These are phyloP conservation scores for Pseudolaguvia tuberculata DNA, from an alignment of 2,113 vertebrate species.

Conservation along the genomic window DNA sequence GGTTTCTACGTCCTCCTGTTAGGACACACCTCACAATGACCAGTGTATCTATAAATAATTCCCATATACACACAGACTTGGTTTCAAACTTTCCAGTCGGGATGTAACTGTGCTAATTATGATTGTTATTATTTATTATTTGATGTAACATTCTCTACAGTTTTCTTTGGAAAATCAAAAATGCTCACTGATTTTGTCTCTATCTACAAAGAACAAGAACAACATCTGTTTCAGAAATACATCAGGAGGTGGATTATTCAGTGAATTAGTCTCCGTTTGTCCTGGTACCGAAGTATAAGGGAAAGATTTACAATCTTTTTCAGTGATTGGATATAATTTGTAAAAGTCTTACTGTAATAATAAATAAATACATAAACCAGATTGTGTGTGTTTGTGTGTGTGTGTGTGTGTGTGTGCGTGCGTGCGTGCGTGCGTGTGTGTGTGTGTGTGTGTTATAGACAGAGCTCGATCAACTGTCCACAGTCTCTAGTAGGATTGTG, in stretches of 20 bases:
- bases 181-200: slow-evolving; percentile 21
- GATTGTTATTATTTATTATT: neutral
- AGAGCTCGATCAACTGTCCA: too few relatives aligned
- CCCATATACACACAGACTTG: neutral
- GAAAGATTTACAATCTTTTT: too few relatives aligned
- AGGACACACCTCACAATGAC: neutral
- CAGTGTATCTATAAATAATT: neutral
- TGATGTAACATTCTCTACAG: neutral
- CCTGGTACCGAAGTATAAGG: neutral
- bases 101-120: neutral
- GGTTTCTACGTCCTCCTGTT: neutral
- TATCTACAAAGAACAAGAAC: slow-evolving; percentile 43
- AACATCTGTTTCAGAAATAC: slow-evolving; percentile 7
- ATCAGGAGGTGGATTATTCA: slow-evolving; percentile 19
- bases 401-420: too few relatives aligned
- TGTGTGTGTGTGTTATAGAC: too few relatives aligned
- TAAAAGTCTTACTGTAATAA: too few relatives aligned
- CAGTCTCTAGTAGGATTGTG: too few relatives aligned
- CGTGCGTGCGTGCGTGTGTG: too few relatives aligned
- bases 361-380: too few relatives aligned
- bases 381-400: too few relatives aligned
- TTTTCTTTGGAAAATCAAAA: slow-evolving; percentile 3
- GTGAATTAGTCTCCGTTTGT: neutral
- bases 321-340: too few relatives aligned
- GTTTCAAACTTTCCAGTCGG: neutral